Evolutionary conservation across 2,888 invertebrate species (phyloP).

Genomic region (Scaptomyza polygonia): DNA sequence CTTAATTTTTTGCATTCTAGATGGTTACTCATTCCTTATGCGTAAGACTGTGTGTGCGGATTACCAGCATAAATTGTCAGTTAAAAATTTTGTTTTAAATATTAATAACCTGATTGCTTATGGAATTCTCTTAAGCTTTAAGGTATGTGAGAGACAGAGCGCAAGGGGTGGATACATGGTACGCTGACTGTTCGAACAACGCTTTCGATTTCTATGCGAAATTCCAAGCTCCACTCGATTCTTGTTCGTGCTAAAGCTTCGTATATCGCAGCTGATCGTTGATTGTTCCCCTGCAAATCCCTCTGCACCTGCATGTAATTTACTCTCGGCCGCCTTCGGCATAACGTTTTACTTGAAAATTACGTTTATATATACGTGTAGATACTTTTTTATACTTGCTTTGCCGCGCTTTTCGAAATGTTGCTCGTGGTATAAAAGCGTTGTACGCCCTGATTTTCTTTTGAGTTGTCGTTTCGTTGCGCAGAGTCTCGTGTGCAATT

Average conservation of each 20-base stretch:
- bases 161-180: slow-evolving; percentile 1
- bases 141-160: slow-evolving; percentile 1
- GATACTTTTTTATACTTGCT: slow-evolving; percentile 23
- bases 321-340: slow-evolving; percentile 63
- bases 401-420: slow-evolving; percentile 52
- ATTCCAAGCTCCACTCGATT: slow-evolving; percentile 63
- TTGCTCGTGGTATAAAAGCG: slow-evolving; percentile 83
- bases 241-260: slow-evolving; percentile 49
- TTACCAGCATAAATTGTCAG: slow-evolving; percentile 60
- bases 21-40: slow-evolving; percentile 59
- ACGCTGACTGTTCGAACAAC: slow-evolving; percentile 19
- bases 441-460: slow-evolving; percentile 83
- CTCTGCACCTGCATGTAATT: slow-evolving; percentile 43
- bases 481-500: slow-evolving; percentile 84
- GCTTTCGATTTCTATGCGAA: slow-evolving; percentile 72
- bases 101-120: slow-evolving; percentile 63
- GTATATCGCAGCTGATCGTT: slow-evolving; percentile 63
- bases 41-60: slow-evolving; percentile 41
- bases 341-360: slow-evolving; percentile 48
- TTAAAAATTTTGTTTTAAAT: slow-evolving; percentile 57
- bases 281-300: not conserved
- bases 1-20: slow-evolving; percentile 21
- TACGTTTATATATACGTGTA: slow-evolving; percentile 30
- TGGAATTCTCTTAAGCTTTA: slow-evolving; percentile 35
- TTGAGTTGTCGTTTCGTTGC: slow-evolving; percentile 84